A percentile compares a stretch with the other conserved stretches of the same genome.
These are phyloP conservation scores for Acrocyrtus sp. DNA, from an alignment of 2,888 invertebrate genomes.

Conservation along the genomic window DNA sequence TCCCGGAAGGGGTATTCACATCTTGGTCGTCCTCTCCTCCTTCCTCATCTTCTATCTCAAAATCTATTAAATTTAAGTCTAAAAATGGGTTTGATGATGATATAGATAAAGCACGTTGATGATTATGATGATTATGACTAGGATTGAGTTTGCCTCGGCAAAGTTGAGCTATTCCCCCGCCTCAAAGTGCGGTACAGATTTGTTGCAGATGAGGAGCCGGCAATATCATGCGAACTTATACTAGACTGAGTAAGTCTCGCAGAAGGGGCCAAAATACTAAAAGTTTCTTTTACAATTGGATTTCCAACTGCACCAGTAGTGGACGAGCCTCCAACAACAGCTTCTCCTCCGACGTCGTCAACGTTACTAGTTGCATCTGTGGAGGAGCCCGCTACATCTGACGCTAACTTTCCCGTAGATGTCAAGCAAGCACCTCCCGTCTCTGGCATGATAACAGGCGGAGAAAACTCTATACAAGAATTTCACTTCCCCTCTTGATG, in stretches of 20 bases:
- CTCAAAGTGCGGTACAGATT: slow-evolving; percentile 10
- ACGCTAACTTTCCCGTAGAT: slow-evolving; percentile 15
- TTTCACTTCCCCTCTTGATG: slow-evolving; percentile 54
- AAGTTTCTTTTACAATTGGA: slow-evolving; percentile 15
- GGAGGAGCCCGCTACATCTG: slow-evolving; percentile 2
- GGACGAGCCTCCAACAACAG: no score
- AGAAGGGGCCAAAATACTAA: background rate
- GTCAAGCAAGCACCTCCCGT: slow-evolving; percentile 1
- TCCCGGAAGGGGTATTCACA: slow-evolving; percentile 32
- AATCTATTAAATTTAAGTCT: slow-evolving; percentile 37
- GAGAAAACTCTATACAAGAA: slow-evolving; percentile 61
- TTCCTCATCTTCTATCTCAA: slow-evolving; percentile 31
- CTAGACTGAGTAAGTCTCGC: slow-evolving; percentile 26
- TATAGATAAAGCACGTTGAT: slow-evolving; percentile 20
- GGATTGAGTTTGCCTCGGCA: slow-evolving; percentile 28
- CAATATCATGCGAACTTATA: slow-evolving; percentile 36
- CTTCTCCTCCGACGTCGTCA: background rate
- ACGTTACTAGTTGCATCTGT: slow-evolving; percentile 9
- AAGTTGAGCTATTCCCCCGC: slow-evolving; percentile 20
- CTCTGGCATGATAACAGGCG: slow-evolving; percentile 16
- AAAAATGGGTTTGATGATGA: slow-evolving; percentile 40
- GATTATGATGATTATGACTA: background rate
- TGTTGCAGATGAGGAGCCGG: slow-evolving; percentile 8
- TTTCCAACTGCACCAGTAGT: slow-evolving; percentile 38
- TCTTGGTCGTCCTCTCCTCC: slow-evolving; percentile 25